Evolutionary conservation across 35 echinoderm and acorn worm genomes (phyloP), one percentile per base, ranked within the genome.

Genomic region (Apostichopus japonicus): DNA sequence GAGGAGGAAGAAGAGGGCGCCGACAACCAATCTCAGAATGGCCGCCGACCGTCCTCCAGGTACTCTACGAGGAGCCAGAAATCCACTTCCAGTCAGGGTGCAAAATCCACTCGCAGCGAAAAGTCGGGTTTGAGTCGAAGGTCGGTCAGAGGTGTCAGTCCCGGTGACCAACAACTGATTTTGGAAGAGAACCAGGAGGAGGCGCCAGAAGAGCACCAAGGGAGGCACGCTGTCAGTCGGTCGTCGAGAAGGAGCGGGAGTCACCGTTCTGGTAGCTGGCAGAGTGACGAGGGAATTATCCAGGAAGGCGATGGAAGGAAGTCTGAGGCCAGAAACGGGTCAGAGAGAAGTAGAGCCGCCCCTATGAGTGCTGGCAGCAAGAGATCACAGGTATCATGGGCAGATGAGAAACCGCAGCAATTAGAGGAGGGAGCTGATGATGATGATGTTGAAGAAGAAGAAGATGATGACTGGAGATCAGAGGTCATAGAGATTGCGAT

Each of bases 391-490:
- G 63, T 65, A 13, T 87, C 86, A 24, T 65, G 63, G 63, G 86
- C 21, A 87, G 86, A 58, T 5, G 86, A 87, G 53, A 4, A 11
- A 33, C 6, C 0, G 78, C 56, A 71, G 63, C 33, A 44, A 44
- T 44, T 44, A 44, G 33, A 44, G 33, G 86, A 17, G 15, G 4
- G 0, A 63, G 86, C 55, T n/a, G 86, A 71, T 4, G 86, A 87
- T 65, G 58, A 87, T 8, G 33, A 87, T 65, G 58, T 67, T 8
- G 33, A 44, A 4, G 23, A 87, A 15, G 53, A 23, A 27, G 86
- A 87, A 63, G 86, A 87, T 0, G 56, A 65, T 62, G 86, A 87
- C 27, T 87, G 86, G 86, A 63, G 25, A 27, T 87, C 86, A 87
- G 86, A 87, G 25, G 27, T 71, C 8, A 62, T 87, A 27, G 86